These are phyloP conservation scores for Drosophila greeni DNA, from an alignment of 2,888 invertebrate species.

Conservation along the genomic window DNA sequence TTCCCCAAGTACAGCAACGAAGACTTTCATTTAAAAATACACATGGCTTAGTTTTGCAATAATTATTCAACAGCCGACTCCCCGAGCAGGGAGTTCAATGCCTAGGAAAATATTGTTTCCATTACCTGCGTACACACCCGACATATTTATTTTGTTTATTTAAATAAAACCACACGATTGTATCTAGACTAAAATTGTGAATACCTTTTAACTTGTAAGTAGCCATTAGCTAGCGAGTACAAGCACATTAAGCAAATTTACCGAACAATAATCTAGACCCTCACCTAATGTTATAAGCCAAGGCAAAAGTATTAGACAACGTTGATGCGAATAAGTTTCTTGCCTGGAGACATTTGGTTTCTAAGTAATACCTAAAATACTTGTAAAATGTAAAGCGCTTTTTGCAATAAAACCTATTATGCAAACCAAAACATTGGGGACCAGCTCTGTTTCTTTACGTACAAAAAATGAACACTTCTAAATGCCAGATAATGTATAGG, in stretches of 20 bases:
- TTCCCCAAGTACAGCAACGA: conserved; percentile 29
- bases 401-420: conserved; percentile 79
- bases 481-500: conserved; percentile 1
- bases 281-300: conserved; percentile 55
- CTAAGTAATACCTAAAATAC: conserved; percentile 57
- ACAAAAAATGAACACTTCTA: conserved; percentile 30
- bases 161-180: conserved; percentile 23
- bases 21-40: conserved; percentile 27
- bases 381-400: conserved; percentile 78
- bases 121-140: conserved; percentile 13
- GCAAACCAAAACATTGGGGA: conserved; percentile 66
- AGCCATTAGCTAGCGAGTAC: conserved; percentile 22
- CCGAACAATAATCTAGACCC: conserved; percentile 54
- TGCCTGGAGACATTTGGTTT: conserved; percentile 58
- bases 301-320: conserved; percentile 62
- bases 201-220: conserved; percentile 32
- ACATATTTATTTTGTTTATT: conserved; percentile 39
- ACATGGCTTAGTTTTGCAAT: conserved; percentile 66
- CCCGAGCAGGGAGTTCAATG: conserved; percentile 20
- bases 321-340: conserved; percentile 46
- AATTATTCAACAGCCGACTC: conserved; percentile 53
- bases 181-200: conserved; percentile 41
- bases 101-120: conserved; percentile 17
- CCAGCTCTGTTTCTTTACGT: conserved; percentile 66
- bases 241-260: conserved; percentile 40